Conservation (phyloP, 2,888 invertebrate genomes). For the Gasteruption jaculator region DNA sequence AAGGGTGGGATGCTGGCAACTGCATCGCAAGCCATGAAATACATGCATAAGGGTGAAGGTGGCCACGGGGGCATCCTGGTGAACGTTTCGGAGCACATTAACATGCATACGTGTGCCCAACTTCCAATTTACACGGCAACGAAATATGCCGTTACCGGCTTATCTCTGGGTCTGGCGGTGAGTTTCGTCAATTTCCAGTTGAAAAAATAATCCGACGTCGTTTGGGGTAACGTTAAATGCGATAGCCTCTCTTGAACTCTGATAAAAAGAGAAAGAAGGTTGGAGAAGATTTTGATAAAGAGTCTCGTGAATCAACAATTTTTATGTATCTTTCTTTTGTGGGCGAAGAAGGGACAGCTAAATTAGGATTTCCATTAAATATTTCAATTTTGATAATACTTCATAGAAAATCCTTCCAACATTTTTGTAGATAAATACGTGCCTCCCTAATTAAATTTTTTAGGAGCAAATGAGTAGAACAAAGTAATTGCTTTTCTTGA, state of each 20-base stretch:
- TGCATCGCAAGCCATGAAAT: slow-evolving; percentile 45
- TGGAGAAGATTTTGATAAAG: too few species aligned
- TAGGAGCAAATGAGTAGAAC: too few species aligned
- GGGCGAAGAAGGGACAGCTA: too few species aligned
- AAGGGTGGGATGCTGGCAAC: slow-evolving; percentile 42
- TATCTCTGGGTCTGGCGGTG: slow-evolving; percentile 39
- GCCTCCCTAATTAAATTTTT: too few species aligned
- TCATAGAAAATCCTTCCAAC: slow-evolving; percentile 6
- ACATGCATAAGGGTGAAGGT: slow-evolving; percentile 47
- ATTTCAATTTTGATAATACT: not conserved
- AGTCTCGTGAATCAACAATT: too few species aligned
- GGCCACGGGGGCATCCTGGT: slow-evolving; percentile 52
- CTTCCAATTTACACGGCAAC: slow-evolving; percentile 47
- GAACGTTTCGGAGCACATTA: slow-evolving; percentile 52
- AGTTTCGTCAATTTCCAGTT: slow-evolving; percentile 14
- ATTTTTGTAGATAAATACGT: not conserved
- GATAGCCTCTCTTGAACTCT: not conserved
- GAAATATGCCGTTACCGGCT: slow-evolving; percentile 45
- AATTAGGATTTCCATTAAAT: not conserved
- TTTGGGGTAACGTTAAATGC: not conserved
- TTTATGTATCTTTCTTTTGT: too few species aligned
- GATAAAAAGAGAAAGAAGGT: too few species aligned
- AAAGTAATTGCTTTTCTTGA: not conserved
- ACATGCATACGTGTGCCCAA: slow-evolving; percentile 37
- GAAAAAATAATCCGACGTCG: not conserved